Conservation (phyloP, 2,888 invertebrate species). For the Drosophila ustulata region DNA sequence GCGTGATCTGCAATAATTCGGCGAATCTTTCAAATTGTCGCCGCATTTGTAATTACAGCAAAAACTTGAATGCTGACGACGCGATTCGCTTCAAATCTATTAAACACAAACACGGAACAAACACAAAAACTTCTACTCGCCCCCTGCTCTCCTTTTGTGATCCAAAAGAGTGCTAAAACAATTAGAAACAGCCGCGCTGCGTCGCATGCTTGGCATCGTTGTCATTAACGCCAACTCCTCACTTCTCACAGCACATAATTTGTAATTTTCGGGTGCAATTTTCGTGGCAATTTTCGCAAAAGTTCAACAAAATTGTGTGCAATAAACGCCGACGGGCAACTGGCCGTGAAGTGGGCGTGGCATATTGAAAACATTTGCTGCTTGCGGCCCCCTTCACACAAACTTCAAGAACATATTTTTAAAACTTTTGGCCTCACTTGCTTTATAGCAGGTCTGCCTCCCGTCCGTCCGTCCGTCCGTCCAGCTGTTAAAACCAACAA, state of each 20-base stretch:
- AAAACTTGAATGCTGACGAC: constrained; percentile 52
- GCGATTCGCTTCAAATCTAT: constrained; percentile 29
- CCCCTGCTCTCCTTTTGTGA: neutral
- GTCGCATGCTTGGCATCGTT: constrained; percentile 43
- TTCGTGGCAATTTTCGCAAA: constrained; percentile 55
- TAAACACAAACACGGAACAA: constrained; percentile 29
- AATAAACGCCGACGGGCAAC: constrained; percentile 39
- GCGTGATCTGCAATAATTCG: constrained; percentile 59
- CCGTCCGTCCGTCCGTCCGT: constrained; percentile 10
- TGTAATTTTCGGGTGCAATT: constrained; percentile 63
- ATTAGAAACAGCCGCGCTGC: constrained; percentile 75
- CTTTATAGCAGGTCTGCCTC: neutral
- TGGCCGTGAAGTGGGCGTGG: constrained; percentile 29
- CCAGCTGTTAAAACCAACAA: constrained; percentile 51
- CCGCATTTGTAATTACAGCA: constrained; percentile 68
- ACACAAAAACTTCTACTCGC: constrained; percentile 37
- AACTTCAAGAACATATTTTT: constrained; percentile 27
- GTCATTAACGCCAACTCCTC: constrained; percentile 62
- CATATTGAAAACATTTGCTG: constrained; percentile 62
- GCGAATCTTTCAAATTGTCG: constrained; percentile 70
- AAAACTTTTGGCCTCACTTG: constrained; percentile 31
- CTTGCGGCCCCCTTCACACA: neutral
- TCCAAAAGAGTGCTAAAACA: constrained; percentile 61
- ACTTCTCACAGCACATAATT: constrained; percentile 39
- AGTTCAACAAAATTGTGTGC: constrained; percentile 44